Base-by-base conservation (phyloP, 2,113 vertebrate species). In the Shinisaurus crocodilurus region DNA sequence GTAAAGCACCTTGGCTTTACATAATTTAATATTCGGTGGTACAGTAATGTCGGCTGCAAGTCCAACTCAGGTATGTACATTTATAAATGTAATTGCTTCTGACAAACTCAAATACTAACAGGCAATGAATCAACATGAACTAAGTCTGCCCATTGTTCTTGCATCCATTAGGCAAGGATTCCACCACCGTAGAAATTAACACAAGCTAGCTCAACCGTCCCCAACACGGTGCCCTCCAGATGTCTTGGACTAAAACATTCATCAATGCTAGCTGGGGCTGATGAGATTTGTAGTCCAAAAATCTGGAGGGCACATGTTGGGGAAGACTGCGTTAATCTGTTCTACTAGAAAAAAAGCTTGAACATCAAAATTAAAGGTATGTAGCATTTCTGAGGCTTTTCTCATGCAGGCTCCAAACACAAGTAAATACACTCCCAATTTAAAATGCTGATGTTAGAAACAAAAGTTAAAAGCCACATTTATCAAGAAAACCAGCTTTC, bases 71-170 rank as follows among this genome's bases (percentile, higher is more conserved):
- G 5, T 43, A 76, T 10, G 18, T 48, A 87, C 6, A 86, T 2
- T 85, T 84, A 75, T 13, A 87, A 50, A 79, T 60, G 40, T 72
- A 75, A 37, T 48, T 94, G 86, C 48, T 34, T 81, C 83, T 88
- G 57, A 82, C 48, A 43, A 89, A 86, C n/a, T 88, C 81, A 88
- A 69, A 18, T 75, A 79, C 74, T 67, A 89, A 37, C 4, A 87
- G 29, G 1, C 7, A 25, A 2, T 57, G 77, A 91, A 90, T 57
- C 40, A 82, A 40, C 80, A 76, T n/a, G 74, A 86, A 88, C 86
- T 86, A 77, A 10, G 84, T 92, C 85, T 87, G 81, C 43, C 10
- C 75, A 77, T 72, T 90, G 87, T 88, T 88, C 67, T 87, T 88
- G n/a, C n/a, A n/a, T n/a, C n/a, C n/a, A n/a, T n/a, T n/a, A n/a